phyloP scores from a whole-genome alignment of 2,113 vertebrate species.

The Hylia prasina region DNA sequence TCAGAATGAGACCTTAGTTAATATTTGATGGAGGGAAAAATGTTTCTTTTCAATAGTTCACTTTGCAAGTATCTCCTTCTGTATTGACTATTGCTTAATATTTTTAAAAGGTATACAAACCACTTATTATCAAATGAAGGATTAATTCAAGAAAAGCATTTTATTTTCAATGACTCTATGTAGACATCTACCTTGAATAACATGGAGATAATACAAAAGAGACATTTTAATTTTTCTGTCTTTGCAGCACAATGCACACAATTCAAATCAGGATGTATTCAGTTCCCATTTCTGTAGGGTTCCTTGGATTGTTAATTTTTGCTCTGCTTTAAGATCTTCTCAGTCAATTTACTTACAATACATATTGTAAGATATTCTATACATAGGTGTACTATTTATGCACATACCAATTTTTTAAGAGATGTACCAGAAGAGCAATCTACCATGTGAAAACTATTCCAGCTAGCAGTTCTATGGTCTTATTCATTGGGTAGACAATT shows the following conservation, averaged over 20 bases:
- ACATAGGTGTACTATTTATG: neutral
- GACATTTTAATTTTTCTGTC: neutral
- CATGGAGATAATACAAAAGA: neutral
- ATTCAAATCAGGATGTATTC: neutral
- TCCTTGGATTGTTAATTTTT: neutral
- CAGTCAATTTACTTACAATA: neutral
- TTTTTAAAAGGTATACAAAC: neutral
- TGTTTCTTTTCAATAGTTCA: neutral
- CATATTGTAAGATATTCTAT: neutral
- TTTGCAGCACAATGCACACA: neutral
- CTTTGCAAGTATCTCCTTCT: neutral
- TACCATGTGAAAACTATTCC: neutral
- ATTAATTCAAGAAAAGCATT: neutral
- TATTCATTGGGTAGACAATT: neutral
- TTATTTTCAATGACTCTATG: neutral
- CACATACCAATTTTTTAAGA: neutral
- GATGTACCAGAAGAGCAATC: neutral
- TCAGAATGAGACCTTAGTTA: neutral
- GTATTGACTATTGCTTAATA: neutral
- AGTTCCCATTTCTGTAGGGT: neutral
- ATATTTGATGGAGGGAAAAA: neutral
- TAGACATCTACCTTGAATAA: neutral
- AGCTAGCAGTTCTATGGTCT: neutral
- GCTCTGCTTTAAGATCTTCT: neutral
- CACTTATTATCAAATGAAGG: neutral